Percentiles rank a stretch among this genome's conserved stretches.
Evolutionary conservation across 2,888 invertebrate genomes (phyloP).

Genomic region (Entomobrya proxima): DNA sequence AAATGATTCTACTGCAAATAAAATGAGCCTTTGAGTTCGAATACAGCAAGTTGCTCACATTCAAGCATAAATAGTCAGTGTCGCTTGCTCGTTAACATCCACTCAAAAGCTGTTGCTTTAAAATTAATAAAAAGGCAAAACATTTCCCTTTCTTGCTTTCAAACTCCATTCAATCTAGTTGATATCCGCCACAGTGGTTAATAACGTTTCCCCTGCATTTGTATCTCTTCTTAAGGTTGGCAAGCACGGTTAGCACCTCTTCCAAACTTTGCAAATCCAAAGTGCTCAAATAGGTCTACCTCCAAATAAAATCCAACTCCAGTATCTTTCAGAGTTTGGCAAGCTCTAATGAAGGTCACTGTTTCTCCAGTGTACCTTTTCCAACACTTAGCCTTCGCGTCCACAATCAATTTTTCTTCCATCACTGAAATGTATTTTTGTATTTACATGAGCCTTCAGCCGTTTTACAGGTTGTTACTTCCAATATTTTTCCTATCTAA

Average conservation of each 20-base stretch:
- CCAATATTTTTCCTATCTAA: constrained; percentile 7
- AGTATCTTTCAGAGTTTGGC: not conserved
- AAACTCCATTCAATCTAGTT: not conserved
- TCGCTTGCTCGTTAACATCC: no score
- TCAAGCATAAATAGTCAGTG: no score
- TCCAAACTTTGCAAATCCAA: constrained; percentile 14
- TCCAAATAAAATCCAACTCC: not conserved
- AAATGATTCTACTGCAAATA: constrained; percentile 60
- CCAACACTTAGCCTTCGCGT: not conserved
- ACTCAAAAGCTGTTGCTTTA: no score
- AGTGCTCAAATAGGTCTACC: constrained; percentile 37
- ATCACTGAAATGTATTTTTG: not conserved
- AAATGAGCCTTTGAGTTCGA: constrained; percentile 18
- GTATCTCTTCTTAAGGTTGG: constrained; percentile 1
- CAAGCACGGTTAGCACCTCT: not conserved
- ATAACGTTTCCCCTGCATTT: constrained; percentile 29
- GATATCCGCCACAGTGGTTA: not conserved
- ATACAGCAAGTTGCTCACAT: not conserved
- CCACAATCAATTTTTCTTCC: not conserved
- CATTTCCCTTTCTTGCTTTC: no score
- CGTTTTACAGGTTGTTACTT: not conserved
- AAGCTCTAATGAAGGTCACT: not conserved
- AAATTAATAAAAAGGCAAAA: no score
- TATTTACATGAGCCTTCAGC: not conserved
- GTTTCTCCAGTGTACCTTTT: not conserved